A percentile compares a stretch with the other conserved stretches of the same genome.
Evolutionary conservation across 2,113 vertebrate species (phyloP).

Genomic region (Rhabdomys dilectus): DNA sequence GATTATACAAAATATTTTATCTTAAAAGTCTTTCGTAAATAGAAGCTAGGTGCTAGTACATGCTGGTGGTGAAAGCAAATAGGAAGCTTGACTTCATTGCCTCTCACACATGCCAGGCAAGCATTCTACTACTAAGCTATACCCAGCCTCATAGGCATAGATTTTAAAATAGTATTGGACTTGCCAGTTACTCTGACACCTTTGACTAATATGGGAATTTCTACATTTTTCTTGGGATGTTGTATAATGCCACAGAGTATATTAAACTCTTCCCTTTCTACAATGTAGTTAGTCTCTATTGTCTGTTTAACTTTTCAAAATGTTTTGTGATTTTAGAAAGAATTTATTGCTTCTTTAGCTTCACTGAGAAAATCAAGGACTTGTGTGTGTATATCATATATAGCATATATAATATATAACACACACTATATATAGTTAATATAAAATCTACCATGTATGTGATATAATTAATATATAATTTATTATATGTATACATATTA

Average conservation of each 20-base stretch:
- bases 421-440: not conserved
- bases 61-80: conserved; percentile 42
- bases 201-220: not conserved
- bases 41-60: not conserved
- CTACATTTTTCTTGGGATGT: not conserved
- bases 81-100: not conserved
- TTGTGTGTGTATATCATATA: not conserved
- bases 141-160: not conserved
- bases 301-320: not conserved
- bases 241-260: not conserved
- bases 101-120: not conserved
- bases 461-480: no score
- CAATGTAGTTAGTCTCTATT: not conserved
- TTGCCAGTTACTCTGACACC: not conserved
- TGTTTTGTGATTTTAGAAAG: not conserved
- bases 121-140: not conserved
- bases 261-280: not conserved
- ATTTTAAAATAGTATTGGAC: conserved; percentile 28
- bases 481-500: no score
- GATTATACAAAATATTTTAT: conserved; percentile 18
- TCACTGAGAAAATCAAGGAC: conserved; percentile 35
- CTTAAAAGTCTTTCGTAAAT: not conserved
- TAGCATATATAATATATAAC: not conserved
- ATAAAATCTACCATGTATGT: not conserved
- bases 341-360: not conserved